Evolutionary conservation across 2,113 vertebrate species (phyloP).

Genomic region (Gulo gulo): DNA sequence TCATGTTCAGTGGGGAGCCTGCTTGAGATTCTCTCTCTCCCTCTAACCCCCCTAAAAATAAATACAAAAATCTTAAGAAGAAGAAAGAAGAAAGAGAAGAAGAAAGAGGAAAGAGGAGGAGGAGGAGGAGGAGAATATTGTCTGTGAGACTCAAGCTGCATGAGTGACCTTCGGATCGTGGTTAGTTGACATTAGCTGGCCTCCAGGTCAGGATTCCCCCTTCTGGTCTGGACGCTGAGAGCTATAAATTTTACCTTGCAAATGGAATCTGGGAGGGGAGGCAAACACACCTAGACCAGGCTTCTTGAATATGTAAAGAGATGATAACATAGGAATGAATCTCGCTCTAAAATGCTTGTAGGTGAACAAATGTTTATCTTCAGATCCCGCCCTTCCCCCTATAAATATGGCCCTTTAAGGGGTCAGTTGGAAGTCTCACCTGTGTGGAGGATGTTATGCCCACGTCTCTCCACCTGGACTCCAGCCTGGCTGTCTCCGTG

Average conservation of each 20-base stretch:
- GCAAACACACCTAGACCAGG: not conserved
- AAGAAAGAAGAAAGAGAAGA: too few relatives aligned
- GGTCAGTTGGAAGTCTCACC: not conserved
- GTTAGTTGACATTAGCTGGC: not conserved
- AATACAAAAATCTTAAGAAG: too few relatives aligned
- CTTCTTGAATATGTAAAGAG: not conserved
- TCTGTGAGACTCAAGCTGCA: not conserved
- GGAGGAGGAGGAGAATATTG: not conserved
- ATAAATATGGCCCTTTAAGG: not conserved
- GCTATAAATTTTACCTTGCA: not conserved
- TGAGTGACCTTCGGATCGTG: not conserved
- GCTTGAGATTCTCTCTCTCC: too few relatives aligned
- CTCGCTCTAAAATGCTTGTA: not conserved
- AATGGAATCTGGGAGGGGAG: not conserved
- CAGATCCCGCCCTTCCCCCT: not conserved
- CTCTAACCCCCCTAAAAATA: too few relatives aligned
- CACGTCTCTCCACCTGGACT: not conserved
- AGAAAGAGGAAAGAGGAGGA: too few relatives aligned
- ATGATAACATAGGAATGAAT: not conserved
- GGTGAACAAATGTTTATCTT: not conserved
- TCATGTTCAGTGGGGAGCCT: too few relatives aligned
- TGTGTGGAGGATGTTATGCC: not conserved
- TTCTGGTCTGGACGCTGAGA: not conserved
- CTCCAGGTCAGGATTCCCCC: not conserved
- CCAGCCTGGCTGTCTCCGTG: not conserved